phyloP scores from a whole-genome alignment of 1,140 invertebrate species.

The Rhagoletis zephyria region DNA sequence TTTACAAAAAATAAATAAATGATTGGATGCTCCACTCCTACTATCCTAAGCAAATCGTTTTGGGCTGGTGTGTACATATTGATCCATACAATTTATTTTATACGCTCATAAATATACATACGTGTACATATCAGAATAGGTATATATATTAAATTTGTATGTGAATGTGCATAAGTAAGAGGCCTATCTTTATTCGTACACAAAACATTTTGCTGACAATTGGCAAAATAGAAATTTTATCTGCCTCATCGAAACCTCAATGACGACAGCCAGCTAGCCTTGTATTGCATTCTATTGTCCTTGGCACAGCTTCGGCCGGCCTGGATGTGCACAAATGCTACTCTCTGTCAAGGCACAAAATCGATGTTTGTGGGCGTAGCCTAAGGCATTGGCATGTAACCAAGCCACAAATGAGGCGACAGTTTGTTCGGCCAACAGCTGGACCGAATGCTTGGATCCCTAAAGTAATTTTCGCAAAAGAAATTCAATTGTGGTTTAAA shows the following conservation, averaged over 20 bases:
- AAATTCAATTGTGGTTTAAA: constrained; percentile 51
- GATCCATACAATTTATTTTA: background rate
- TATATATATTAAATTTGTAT: background rate
- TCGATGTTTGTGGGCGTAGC: constrained; percentile 19
- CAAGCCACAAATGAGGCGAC: constrained; percentile 35
- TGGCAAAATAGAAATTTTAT: constrained; percentile 48
- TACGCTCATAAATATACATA: background rate
- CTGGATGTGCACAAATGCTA: background rate
- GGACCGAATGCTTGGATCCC: constrained; percentile 9
- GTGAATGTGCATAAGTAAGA: background rate
- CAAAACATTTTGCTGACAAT: constrained; percentile 39
- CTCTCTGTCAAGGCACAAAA: background rate
- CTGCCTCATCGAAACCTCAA: constrained; percentile 50
- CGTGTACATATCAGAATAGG: background rate
- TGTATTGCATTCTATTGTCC: background rate
- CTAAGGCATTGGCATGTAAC: constrained; percentile 32
- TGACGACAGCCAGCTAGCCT: background rate
- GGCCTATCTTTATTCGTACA: constrained; percentile 23
- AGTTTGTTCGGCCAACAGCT: constrained; percentile 34
- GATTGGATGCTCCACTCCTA: background rate
- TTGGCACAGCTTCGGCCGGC: background rate
- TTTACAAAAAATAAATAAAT: constrained; percentile 33
- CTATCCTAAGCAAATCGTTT: too few species aligned
- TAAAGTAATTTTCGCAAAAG: constrained; percentile 50
- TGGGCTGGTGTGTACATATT: too few species aligned